Conservation (phyloP, 2,113 vertebrate genomes). For the Aspidoscelis tigris region DNA sequence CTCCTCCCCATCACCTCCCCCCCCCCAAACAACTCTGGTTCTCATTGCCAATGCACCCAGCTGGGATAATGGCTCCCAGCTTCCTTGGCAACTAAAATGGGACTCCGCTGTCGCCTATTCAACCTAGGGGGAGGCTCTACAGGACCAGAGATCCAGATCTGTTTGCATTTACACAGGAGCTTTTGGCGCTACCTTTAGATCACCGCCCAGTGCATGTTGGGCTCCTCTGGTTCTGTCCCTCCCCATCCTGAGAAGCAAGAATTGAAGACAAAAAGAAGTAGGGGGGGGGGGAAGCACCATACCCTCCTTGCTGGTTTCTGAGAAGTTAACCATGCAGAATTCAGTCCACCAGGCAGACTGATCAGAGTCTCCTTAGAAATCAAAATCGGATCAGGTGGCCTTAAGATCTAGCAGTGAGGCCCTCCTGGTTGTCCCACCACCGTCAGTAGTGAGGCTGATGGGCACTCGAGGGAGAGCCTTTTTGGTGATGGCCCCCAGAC, state of each 20-base stretch:
- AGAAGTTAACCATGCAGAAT: not conserved
- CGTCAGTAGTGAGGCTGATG: too few relatives aligned
- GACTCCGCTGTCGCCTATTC: constrained; percentile 3
- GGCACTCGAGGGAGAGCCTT: too few relatives aligned
- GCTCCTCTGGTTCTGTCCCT: not conserved
- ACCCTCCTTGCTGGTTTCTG: not conserved
- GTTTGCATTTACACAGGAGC: too few relatives aligned
- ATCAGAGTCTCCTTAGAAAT: not conserved
- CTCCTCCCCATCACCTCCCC: constrained; percentile 13
- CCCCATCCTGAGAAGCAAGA: not conserved
- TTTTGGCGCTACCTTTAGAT: not conserved
- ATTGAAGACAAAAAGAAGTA: not conserved
- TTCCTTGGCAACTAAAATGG: constrained; percentile 16
- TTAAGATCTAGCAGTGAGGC: too few relatives aligned
- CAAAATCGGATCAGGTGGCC: not conserved
- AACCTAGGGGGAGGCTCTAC: not conserved
- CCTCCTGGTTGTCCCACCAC: too few relatives aligned
- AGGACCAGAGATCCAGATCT: not conserved
- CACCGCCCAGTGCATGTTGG: too few relatives aligned
- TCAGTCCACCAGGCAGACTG: not conserved
- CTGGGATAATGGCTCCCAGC: constrained; percentile 55
- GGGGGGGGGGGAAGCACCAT: too few relatives aligned
- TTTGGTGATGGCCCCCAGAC: too few relatives aligned
- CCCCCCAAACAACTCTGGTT: constrained; percentile 23
- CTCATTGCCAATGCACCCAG: constrained; percentile 65